Evolutionary conservation across 2,797 vertebrate genomes (phyloP).

Genomic region (Lerista edwardsae): DNA sequence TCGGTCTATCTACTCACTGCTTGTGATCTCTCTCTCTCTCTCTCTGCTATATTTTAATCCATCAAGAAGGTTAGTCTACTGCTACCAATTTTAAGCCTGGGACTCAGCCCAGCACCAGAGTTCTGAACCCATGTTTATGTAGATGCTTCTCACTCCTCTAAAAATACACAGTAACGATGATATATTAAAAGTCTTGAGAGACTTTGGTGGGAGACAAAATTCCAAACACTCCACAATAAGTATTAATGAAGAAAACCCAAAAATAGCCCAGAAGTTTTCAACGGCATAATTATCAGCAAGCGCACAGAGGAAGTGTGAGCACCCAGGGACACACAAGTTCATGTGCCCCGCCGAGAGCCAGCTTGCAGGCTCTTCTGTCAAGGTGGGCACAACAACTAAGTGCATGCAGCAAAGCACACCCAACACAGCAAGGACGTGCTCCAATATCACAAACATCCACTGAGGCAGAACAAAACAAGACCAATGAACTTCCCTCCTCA

Average conservation of each 20-base stretch:
- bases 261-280: accelerated
- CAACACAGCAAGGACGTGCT: no score
- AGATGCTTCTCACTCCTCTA: background rate
- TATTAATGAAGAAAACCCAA: background rate
- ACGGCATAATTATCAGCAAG: accelerated
- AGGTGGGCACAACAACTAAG: no score
- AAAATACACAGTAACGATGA: slow-evolving; percentile 2
- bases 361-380: no score
- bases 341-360: no score
- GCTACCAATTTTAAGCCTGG: background rate
- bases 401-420: no score
- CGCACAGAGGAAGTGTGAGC: accelerated
- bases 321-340: no score
- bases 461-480: no score
- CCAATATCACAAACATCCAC: no score
- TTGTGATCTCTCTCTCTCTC: no score
- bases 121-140: background rate
- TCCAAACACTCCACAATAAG: background rate
- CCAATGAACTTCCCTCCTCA: background rate
- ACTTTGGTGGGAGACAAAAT: background rate
- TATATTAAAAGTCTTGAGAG: background rate
- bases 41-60: background rate
- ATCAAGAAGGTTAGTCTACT: background rate
- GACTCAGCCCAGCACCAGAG: background rate
- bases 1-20: background rate